Evolutionary conservation across 2,113 vertebrate species (phyloP), one percentile per base, ranked within the genome.

Genomic region (Festucalex cinctus): DNA sequence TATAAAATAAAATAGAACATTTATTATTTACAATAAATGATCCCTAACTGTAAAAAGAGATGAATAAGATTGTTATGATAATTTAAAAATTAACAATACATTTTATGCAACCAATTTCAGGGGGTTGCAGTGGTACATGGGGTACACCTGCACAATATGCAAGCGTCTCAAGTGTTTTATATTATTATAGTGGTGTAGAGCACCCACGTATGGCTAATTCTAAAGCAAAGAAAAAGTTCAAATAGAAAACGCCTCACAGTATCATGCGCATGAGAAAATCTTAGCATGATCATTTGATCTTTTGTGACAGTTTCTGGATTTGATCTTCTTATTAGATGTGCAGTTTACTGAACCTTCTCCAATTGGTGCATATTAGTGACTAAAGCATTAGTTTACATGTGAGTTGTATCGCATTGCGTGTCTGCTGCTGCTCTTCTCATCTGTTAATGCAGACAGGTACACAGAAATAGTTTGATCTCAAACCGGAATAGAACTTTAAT

Each of bases 371-470:
- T 46, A 17, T 4, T 19, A 17, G 16, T 16, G 5, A 19, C 43
- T 19, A 41, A 9, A 41, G 12, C 39, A 41, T 32, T 41, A 41
- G 39, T 3, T 44, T 44, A 44, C 43, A 4, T 5, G 16, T 16
- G 16, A 48, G 46, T 6, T 48, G 19, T n/a, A 48, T 6, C 1
- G 8, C 2, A n/a, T n/a, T 51, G 49, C n/a, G n/a, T 51, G 49
- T 51, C 20, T 12, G 19, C n/a, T 12, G 20, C 49, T 51, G 49
- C 49, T 6, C n/a, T n/a, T n/a, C n/a, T 10, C 49, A 10, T 53
- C 49, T 53, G 49, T 63, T 28, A 60, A 35, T 65, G 65, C n/a
- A 69, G 65, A 69, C 63, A 65, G 32, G 57, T 32, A n/a, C 16
- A 37, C 76, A 24, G 57, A 4, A 35, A 44, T 57, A 14, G 16